phyloP scores from a whole-genome alignment of 2,113 vertebrate genomes.

The Colistium nudipinnis region DNA sequence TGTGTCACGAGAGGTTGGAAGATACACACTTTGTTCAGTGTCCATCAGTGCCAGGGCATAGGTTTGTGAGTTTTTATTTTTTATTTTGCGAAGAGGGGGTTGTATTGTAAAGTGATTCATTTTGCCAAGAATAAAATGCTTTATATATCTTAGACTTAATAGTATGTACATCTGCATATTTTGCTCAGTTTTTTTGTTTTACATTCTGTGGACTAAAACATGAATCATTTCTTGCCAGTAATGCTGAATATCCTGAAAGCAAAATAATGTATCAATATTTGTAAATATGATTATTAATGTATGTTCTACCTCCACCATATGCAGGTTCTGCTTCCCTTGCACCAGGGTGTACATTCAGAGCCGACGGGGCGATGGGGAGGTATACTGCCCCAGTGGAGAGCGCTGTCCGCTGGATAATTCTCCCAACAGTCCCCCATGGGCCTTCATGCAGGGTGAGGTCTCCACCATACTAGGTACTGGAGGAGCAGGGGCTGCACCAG shows the following conservation, averaged over 20 bases:
- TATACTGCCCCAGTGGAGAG: slow-evolving; percentile 91
- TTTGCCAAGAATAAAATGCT: not conserved
- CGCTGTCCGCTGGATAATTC: slow-evolving; percentile 89
- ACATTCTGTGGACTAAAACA: not conserved
- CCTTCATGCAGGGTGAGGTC: slow-evolving; percentile 93
- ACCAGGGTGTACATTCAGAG: slow-evolving; percentile 89
- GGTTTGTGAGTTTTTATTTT: slow-evolving; percentile 53
- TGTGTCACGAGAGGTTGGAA: slow-evolving; percentile 88
- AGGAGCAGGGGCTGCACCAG: slow-evolving; percentile 30
- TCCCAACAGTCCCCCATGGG: slow-evolving; percentile 87
- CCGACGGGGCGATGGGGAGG: slow-evolving; percentile 84
- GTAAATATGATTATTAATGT: not conserved
- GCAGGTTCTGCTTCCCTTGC: slow-evolving; percentile 90
- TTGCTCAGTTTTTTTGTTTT: no score
- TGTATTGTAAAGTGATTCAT: not conserved
- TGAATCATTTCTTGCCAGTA: no score
- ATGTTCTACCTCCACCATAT: not conserved
- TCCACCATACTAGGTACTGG: slow-evolving; percentile 86
- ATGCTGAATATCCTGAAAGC: no score
- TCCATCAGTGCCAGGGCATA: slow-evolving; percentile 87
- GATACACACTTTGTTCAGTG: slow-evolving; percentile 91
- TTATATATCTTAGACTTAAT: no score
- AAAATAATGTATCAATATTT: no score
- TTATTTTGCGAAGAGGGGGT: not conserved
- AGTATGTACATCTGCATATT: no score